Evolutionary conservation across 2,113 vertebrate genomes (phyloP).

Genomic region (Pseudois nayaur): DNA sequence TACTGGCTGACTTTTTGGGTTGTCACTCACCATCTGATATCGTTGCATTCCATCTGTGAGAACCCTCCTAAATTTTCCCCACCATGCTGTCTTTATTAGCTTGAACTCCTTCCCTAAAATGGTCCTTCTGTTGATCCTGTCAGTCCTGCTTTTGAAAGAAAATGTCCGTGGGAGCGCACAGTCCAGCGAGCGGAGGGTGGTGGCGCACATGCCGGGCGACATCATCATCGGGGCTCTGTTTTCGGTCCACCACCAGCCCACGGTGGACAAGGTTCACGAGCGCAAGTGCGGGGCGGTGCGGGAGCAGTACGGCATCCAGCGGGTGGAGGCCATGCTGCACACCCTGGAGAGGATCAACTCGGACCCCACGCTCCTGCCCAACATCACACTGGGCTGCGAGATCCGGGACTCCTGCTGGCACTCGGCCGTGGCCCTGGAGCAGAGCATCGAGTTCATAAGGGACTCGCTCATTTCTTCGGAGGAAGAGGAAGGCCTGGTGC

Average conservation of each 20-base stretch:
- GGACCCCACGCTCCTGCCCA: constrained; percentile 91
- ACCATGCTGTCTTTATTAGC: constrained; percentile 82
- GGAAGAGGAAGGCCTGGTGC: constrained; percentile 90
- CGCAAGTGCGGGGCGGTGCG: constrained; percentile 96
- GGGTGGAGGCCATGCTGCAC: constrained; percentile 98
- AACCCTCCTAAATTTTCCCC: constrained; percentile 35
- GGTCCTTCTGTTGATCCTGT: constrained; percentile 85
- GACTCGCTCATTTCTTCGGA: constrained; percentile 96
- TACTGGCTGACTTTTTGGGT: constrained; percentile 49
- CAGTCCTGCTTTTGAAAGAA: constrained; percentile 81
- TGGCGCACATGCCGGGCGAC: constrained; percentile 95
- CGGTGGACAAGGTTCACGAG: constrained; percentile 97
- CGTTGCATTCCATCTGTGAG: constrained; percentile 29
- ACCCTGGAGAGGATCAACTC: constrained; percentile 96
- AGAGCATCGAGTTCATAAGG: constrained; percentile 98
- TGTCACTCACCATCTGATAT: constrained; percentile 51
- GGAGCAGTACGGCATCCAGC: constrained; percentile 98
- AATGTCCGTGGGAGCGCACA: constrained; percentile 86
- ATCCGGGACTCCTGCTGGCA: constrained; percentile 99
- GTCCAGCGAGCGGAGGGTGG: constrained; percentile 92
- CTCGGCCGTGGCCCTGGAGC: constrained; percentile 96
- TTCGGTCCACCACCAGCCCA: constrained; percentile 97
- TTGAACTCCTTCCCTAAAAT: constrained; percentile 85
- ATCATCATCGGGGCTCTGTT: constrained; percentile 98
- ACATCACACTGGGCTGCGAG: constrained; percentile 96